These are phyloP conservation scores for Pangasius sanitwongsei DNA, from an alignment of 2,797 vertebrate genomes.

Conservation along the genomic window DNA sequence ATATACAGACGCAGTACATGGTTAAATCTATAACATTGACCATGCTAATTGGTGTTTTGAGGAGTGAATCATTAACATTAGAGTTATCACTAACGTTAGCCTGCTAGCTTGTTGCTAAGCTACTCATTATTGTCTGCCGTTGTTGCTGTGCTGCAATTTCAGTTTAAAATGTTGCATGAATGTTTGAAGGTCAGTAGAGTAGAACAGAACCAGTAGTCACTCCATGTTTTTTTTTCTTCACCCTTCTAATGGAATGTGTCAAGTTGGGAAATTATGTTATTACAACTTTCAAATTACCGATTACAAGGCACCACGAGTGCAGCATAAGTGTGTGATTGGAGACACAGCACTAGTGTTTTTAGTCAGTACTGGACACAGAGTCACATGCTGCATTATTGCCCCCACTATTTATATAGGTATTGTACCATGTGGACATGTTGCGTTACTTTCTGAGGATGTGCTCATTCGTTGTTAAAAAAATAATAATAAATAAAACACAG, in stretches of 20 bases:
- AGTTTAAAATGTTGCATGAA: background rate
- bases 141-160: background rate
- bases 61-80: background rate
- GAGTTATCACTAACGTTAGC: background rate
- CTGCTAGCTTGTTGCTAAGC: background rate
- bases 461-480: background rate
- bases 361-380: background rate
- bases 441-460: background rate
- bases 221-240: no score
- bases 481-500: no score
- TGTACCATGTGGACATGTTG: background rate
- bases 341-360: no score
- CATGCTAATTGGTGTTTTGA: background rate
- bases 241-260: no score
- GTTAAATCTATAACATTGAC: background rate
- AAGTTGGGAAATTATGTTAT: no score
- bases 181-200: background rate
- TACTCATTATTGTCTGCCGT: background rate
- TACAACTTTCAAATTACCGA: no score
- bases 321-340: background rate
- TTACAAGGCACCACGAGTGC: background rate
- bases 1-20: background rate
- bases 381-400: background rate
- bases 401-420: background rate
- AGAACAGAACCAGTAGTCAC: background rate